These are phyloP conservation scores for Strigamia crassipes DNA, from an alignment of 2,888 invertebrate genomes.

Conservation along the genomic window DNA sequence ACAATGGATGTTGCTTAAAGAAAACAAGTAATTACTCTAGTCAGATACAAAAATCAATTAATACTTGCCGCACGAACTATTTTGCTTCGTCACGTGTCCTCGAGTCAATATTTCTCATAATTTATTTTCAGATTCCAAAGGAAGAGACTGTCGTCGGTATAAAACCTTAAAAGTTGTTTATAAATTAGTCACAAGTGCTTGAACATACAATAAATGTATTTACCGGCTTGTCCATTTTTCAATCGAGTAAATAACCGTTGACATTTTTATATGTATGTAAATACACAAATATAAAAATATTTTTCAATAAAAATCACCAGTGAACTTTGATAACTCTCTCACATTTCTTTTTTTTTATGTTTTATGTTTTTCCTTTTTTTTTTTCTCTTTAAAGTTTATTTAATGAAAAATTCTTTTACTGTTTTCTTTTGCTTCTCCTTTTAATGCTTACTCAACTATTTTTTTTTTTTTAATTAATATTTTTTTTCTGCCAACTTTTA, in stretches of 20 bases:
- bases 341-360: conserved; percentile 33
- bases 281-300: too few species aligned
- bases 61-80: background rate
- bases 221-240: background rate
- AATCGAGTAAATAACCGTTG: too few species aligned
- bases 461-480: conserved; percentile 25
- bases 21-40: background rate
- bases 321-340: background rate
- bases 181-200: background rate
- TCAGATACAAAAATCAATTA: background rate
- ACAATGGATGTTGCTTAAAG: conserved; percentile 16
- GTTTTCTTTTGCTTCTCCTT: conserved; percentile 6
- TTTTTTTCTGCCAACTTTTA: background rate
- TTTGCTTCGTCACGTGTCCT: background rate
- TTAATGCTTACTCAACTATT: background rate
- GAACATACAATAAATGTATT: background rate
- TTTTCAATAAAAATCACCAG: background rate
- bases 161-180: background rate
- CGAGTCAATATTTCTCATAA: background rate
- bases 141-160: background rate
- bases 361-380: background rate
- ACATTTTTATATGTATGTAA: too few species aligned
- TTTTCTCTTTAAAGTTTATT: conserved; percentile 3
- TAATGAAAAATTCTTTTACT: conserved; percentile 38
- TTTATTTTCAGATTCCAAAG: background rate